Base-by-base conservation (phyloP, 2,888 invertebrate genomes). In the Papilio elwesi region DNA sequence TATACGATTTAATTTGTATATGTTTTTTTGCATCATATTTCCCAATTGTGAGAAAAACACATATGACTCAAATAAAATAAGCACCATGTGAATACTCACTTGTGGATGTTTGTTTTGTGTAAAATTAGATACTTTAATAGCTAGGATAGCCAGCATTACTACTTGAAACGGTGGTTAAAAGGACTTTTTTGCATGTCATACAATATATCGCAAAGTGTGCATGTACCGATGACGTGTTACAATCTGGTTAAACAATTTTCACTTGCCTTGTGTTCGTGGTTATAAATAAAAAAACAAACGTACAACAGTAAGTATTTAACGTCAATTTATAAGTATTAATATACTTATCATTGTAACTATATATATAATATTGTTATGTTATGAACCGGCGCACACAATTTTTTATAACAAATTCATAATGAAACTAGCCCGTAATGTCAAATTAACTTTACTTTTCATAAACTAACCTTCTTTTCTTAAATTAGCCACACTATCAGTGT, bases 401-500 rank as follows among this genome's bases (percentile, higher is more conserved):
- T 15, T 10, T 57, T 26, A 26, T 26, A 26, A 26, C 26, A 57
- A 12, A 13, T 26, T 7, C 3, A 16, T 16, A 10, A 36, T 49
- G 49, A 64, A 26, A 26, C 8, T 38, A 65, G 15, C 26, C 38
- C n/a, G 51, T n/a, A n/a, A 65, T 9, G n/a, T 38, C 38, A 12
- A 5, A 43, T n/a, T 66, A 66, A 66, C 38, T 66, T 66, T 66
- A 43, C 52, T 43, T 38, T 66, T 66, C 53, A 10, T 15, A 13
- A 15, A 38, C 38, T 66, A 66, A 52, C 59, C 15, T 51, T 36
- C 26, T 16, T 65, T 43, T 43, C 59, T 0, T 38, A 59, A 59
- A 38, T 36, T 8, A 36, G 38, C 9, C 38, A n/a, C 36, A 26
- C 26, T 26, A 26, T 26, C 26, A 26, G 26, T 26, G 26, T 26